Evolutionary conservation across 1,140 invertebrate genomes (phyloP).

Genomic region (Delia radicum): DNA sequence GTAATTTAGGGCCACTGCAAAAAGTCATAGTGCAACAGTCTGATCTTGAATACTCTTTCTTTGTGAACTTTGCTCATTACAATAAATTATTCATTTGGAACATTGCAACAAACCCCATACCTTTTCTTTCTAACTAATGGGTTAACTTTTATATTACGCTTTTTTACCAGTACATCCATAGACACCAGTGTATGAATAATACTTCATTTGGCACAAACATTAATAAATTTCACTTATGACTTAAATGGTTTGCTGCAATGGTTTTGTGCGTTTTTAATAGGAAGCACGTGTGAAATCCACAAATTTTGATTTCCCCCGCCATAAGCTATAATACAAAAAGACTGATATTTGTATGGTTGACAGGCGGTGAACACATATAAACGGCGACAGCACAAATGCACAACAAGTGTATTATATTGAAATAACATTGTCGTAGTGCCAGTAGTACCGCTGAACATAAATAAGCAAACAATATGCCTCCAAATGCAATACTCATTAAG

Average conservation of each 20-base stretch:
- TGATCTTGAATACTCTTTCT: too few species aligned
- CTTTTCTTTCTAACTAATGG: neutral
- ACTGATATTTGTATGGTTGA: neutral
- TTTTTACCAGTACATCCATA: neutral
- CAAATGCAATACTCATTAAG: neutral
- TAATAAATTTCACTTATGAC: conserved; percentile 52
- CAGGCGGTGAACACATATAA: neutral
- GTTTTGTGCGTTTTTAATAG: conserved; percentile 46
- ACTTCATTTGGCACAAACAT: neutral
- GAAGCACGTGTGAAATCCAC: conserved; percentile 51
- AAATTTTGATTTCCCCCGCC: conserved; percentile 36
- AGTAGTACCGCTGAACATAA: neutral
- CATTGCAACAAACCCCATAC: neutral
- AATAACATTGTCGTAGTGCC: neutral
- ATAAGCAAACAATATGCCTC: neutral
- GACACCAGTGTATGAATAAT: neutral
- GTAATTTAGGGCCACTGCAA: too few species aligned
- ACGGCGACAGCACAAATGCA: neutral
- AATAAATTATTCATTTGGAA: too few species aligned
- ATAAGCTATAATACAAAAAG: too few species aligned
- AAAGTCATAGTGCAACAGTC: too few species aligned
- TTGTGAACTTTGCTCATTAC: too few species aligned
- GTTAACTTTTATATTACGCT: neutral
- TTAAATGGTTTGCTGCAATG: neutral
- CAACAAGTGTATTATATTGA: neutral